phyloP scores from a whole-genome alignment of 2,797 vertebrate genomes.

The Phalanger gymnotis region DNA sequence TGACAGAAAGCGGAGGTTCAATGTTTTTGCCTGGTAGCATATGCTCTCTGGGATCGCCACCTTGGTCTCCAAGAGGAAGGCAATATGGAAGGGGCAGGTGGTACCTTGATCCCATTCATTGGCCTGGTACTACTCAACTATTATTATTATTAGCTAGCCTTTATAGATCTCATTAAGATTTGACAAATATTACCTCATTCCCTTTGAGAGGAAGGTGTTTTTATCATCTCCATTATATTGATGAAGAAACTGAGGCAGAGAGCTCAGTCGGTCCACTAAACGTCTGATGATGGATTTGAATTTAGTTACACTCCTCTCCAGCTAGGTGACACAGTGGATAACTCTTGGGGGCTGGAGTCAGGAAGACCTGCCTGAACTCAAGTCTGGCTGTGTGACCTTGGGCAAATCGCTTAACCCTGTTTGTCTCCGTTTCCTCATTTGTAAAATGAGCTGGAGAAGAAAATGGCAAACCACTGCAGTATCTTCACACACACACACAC shows the following conservation, averaged over 20 bases:
- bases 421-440: background rate
- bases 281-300: background rate
- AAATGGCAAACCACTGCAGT: background rate
- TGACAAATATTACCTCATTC: background rate
- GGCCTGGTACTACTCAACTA: background rate
- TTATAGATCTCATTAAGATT: background rate
- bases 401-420: background rate
- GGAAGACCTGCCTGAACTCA: background rate
- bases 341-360: background rate
- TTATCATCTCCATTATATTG: background rate
- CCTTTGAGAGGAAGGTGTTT: background rate
- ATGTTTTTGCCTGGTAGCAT: background rate
- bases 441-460: background rate
- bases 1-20: background rate
- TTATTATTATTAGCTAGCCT: background rate
- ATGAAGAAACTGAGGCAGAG: background rate
- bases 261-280: background rate
- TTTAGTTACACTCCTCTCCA: background rate
- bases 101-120: background rate
- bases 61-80: background rate
- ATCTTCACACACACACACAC: too few species aligned
- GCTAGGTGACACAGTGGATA: background rate
- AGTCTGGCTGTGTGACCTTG: background rate
- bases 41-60: background rate
- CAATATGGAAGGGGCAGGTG: background rate